A percentile compares a stretch with the other conserved stretches of the same genome.
Evolutionary conservation across 2,113 vertebrate species (phyloP).

Genomic region (Pseudorectes ferrugineus): DNA sequence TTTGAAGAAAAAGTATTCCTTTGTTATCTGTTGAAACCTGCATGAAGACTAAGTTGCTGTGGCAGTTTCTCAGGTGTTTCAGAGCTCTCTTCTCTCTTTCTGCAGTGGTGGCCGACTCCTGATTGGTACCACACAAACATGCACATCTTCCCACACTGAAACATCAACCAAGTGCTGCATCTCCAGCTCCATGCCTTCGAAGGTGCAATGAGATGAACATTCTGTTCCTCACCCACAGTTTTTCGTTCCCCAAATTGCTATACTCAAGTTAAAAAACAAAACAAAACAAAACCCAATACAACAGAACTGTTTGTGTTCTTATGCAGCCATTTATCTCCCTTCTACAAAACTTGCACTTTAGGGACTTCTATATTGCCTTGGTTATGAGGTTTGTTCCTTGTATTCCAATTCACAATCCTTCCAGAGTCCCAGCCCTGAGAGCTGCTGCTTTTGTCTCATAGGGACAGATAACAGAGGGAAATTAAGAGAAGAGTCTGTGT

Average conservation of each 20-base stretch:
- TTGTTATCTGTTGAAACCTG: not conserved
- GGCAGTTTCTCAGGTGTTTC: not conserved
- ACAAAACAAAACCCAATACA: not conserved
- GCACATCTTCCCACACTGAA: not conserved
- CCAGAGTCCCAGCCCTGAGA: not conserved
- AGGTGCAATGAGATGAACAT: not conserved
- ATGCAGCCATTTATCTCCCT: not conserved
- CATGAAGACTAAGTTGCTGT: not conserved
- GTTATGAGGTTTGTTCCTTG: not conserved
- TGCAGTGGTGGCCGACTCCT: not conserved
- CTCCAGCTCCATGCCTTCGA: not conserved
- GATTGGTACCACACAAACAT: not conserved
- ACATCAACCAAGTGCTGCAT: accelerated
- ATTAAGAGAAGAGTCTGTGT: not conserved
- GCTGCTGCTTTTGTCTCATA: not conserved
- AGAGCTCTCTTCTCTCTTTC: not conserved
- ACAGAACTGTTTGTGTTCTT: not conserved
- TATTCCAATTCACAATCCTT: not conserved
- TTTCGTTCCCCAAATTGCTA: not conserved
- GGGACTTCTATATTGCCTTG: not conserved
- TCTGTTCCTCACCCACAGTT: not conserved
- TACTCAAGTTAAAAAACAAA: not conserved
- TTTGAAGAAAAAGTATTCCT: not conserved
- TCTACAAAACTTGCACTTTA: not conserved
- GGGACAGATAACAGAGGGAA: not conserved